Evolutionary conservation across 2,797 vertebrate genomes (phyloP), one percentile per base, ranked within the genome.

Genomic region (Hipposideros larvatus): DNA sequence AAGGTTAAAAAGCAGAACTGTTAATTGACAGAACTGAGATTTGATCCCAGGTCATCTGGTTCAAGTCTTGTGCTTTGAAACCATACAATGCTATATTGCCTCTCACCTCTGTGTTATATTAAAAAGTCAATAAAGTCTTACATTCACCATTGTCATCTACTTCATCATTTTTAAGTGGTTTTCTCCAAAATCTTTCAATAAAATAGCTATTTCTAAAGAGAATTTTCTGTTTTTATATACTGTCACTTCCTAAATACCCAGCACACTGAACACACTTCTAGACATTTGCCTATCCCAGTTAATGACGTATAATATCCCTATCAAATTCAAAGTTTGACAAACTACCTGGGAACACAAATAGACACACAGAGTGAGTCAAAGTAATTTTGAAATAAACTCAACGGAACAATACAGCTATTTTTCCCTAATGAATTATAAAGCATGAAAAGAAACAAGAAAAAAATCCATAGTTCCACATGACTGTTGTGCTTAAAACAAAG

Each of bases 341-440:
- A 73, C 19, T 41, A 83, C 11, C n/a, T 59, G 13, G 37, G 93
- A 93, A 80, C 77, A 77, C 28, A 82, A 66, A 93, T 14, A 90
- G 21, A 48, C 43, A 82, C 21, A 66, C 26, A 90, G 1, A 92
- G 41, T 51, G 31, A 71, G 46, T 37, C 68, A 89, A 86, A 89
- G 41, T 93, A 94, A 90, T 43, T 13, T 11, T 55, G 19, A 92
- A 96, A 95, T 68, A 97, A 80, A 57, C 15, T 82, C 8, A 94
- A 68, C 1, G 61, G 24, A 89, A 71, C 28, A 79, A 65, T 75
- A 26, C 5, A 86, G 41, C 14, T 66, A 70, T n/a, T 86, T 88
- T 74, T 68, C 15, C 3, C 26, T 73, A 79, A 84, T 77, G 28
- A 82, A 78, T 82, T 79, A 75, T 22, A 91, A 83, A 13, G 77